Conservation (phyloP, 2,113 vertebrate genomes). For the Proteles cristata region DNA sequence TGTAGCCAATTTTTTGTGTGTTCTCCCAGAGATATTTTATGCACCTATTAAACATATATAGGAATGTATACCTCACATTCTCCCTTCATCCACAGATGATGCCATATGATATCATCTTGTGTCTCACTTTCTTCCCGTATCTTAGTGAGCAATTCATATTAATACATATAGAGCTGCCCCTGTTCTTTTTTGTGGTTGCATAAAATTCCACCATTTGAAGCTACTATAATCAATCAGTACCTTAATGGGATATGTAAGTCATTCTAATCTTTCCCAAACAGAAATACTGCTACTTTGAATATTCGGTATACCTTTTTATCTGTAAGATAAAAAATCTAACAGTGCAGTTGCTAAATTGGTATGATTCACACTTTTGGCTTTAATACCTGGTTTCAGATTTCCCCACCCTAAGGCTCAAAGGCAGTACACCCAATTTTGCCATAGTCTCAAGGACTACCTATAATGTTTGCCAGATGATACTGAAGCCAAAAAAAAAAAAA, state of each 20-base stretch:
- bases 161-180: not conserved
- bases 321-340: conserved; percentile 21
- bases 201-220: not conserved
- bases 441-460: not conserved
- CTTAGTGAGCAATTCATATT: not conserved
- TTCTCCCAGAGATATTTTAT: not conserved
- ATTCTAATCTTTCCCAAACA: not conserved
- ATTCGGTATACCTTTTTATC: not conserved
- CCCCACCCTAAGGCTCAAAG: not conserved
- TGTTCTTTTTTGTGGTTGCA: not conserved
- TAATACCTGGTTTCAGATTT: conserved; percentile 39
- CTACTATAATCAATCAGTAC: not conserved
- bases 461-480: not conserved
- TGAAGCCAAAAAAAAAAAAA: not conserved
- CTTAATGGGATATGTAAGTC: not conserved
- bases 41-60: not conserved
- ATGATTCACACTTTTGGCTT: not conserved
- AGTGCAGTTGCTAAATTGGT: not conserved
- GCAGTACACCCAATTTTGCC: not conserved
- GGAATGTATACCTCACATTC: not conserved
- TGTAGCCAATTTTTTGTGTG: not conserved
- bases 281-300: not conserved
- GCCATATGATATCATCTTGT: not conserved
- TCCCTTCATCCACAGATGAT: not conserved
- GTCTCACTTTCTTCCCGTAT: not conserved